Conservation (phyloP, 2,888 invertebrate species). For the Coenonympha glycerion region DNA sequence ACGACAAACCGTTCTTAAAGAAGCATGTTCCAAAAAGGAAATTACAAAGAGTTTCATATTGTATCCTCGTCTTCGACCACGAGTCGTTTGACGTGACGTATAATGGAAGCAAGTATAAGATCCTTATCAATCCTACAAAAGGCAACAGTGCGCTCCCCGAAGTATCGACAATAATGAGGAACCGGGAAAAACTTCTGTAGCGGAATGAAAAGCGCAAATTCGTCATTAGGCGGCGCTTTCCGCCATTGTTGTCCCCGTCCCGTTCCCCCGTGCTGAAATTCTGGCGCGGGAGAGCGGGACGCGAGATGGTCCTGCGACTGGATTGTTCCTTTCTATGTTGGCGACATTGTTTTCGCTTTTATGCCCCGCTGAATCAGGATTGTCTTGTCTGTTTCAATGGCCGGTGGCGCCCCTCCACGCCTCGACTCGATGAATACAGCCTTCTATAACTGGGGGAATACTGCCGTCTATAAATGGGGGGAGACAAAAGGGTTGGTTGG, state of each 20-base stretch:
- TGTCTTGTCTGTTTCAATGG: conserved; percentile 75
- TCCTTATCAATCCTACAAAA: conserved; percentile 62
- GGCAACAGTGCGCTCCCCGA: conserved; percentile 61
- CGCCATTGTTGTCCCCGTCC: conserved; percentile 65
- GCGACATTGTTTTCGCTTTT: conserved; percentile 77
- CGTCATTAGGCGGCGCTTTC: conserved; percentile 76
- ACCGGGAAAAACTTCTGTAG: conserved; percentile 76
- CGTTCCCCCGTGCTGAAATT: conserved; percentile 36
- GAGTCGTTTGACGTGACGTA: conserved; percentile 26
- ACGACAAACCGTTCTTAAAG: conserved; percentile 7
- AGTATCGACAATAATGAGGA: conserved; percentile 74
- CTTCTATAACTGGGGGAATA: conserved; percentile 71
- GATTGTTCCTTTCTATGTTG: conserved; percentile 77
- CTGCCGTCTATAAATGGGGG: conserved; percentile 71
- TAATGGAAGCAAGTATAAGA: conserved; percentile 44
- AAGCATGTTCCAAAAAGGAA: conserved; percentile 16
- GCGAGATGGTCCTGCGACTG: conserved; percentile 65
- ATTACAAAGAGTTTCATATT: conserved; percentile 24
- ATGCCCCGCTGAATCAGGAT: conserved; percentile 73
- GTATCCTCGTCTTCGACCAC: conserved; percentile 19
- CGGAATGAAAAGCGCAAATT: conserved; percentile 77
- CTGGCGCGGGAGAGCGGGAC: conserved; percentile 47
- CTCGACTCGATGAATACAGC: conserved; percentile 60
- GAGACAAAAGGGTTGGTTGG: conserved; percentile 75
- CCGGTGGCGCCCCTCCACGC: conserved; percentile 72